A percentile compares a stretch with the other conserved stretches of the same genome.
Evolutionary conservation across 2,888 invertebrate genomes (phyloP).

Genomic region (Drosophila eohydei): DNA sequence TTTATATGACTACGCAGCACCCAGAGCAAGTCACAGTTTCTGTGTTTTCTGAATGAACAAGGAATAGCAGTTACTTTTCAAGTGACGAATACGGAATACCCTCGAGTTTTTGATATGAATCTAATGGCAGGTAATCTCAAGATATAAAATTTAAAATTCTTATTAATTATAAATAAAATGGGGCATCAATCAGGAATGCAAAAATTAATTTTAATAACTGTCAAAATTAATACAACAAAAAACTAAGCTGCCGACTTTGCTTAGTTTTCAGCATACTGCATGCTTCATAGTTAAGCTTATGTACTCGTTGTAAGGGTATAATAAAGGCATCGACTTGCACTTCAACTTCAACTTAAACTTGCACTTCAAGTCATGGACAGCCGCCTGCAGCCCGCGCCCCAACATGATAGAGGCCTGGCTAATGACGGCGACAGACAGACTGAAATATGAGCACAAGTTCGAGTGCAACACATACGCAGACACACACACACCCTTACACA

Average conservation of each 20-base stretch:
- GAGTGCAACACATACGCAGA: slow-evolving; percentile 40
- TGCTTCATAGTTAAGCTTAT: not conserved
- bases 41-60: slow-evolving; percentile 56
- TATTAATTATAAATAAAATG: no score
- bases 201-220: not conserved
- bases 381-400: not conserved
- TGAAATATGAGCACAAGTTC: slow-evolving; percentile 72
- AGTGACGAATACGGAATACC: not conserved
- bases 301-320: slow-evolving; percentile 1
- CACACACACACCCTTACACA: slow-evolving; percentile 15
- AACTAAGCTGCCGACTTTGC: not conserved
- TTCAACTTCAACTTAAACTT: slow-evolving; percentile 55
- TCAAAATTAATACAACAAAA: not conserved
- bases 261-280: not conserved
- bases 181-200: not conserved
- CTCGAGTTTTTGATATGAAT: not conserved
- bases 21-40: slow-evolving; percentile 21
- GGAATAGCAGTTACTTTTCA: not conserved
- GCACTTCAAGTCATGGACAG: slow-evolving; percentile 54
- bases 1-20: slow-evolving; percentile 54
- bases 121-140: no score
- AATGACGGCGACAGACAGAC: slow-evolving; percentile 54
- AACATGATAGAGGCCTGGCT: slow-evolving; percentile 48
- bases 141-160: no score
- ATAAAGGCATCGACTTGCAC: slow-evolving; percentile 42